Evolutionary conservation across 1,140 invertebrate genomes (phyloP), one percentile per base, ranked within the genome.

Genomic region (Drosophila sp.): DNA sequence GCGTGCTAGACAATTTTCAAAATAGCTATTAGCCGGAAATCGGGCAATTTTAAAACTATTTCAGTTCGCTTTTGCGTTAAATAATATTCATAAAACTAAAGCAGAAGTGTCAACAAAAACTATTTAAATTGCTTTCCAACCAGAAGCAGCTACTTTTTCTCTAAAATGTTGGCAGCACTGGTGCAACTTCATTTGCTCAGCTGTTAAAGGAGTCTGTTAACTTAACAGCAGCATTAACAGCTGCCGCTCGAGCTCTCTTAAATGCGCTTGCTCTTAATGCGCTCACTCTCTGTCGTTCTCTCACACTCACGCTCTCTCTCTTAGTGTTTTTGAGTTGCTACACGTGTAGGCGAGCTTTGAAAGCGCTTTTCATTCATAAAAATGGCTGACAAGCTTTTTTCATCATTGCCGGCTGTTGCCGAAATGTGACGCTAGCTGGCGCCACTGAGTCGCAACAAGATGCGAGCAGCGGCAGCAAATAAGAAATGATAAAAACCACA

Each of bases 281-380:
- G 40, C n/a, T 4, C 50, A 0, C 61, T 54, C 43, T 45, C 57
- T 25, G 27, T 6, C 29, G 6, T 6, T 3, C 34, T 53, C 9
- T 8, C 48, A 25, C 63, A 36, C 61, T 51, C 38, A 21, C 41
- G 14, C 27, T 13, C 63, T 48, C 72, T 69, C 62, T 45, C 11
- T 40, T 16, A 11, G 0, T 48, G 25, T 48, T 36, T 7, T 21
- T 53, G 34, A 9, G 38, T 13, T 16, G 36, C 14, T 13, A 14
- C n/a, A 38, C 13, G 29, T 8, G 13, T 40, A 38, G 40, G 48
- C 54, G 59, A 81, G 74, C 65, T 79, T 59, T 71, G 43, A 58
- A 72, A 76, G 84, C 43, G 82, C 82, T 87, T 87, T 87, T 87
- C 82, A 87, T 87, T 87, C 82, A 87, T 87, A 73, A 87, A 87